Base-by-base conservation (phyloP, 2,113 vertebrate species). In the Onychostruthus taczanowskii region DNA sequence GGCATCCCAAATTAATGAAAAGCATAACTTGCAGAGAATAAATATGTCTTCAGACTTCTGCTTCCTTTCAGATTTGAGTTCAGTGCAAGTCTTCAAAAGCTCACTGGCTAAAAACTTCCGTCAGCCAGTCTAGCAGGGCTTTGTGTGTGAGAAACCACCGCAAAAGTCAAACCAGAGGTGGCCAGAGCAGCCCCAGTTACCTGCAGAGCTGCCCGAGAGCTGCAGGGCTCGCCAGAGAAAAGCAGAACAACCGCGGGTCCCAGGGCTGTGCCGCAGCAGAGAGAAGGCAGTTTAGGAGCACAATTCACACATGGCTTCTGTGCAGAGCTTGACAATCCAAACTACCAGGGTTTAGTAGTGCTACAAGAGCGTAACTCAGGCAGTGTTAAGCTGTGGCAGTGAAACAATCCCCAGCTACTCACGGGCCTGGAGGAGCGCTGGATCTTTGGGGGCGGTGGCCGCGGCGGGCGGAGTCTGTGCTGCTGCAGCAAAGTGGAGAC, bases 401-500 rank as follows among this genome's bases (percentile, higher is more conserved):
- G 93, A 96, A 56, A 95, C 89, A 93, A 89, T 87, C 85, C 88
- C 96, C 64, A 62, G 49, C 97, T 99, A 99, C 98, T 99, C 98
- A 99, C 98, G 94, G 98, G 98, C 97, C 96, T 97, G 63, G 95
- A 92, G 31, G 94, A 97, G 74, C 98, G 98, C 84, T 98, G 98
- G 92, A 98, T 98, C 98, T 98, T 98, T 97, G 98, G 98, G 97
- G 98, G 98, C 59, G 97, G 98, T 17, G 98, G 98, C 87, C 98
- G 98, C 30, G 97, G 96, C 17, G 98, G 98, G 68, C 94, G 98
- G 77, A 96, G 84, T 97, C 98, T 98, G 94, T 97, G 97, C 90
- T 97, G 98, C 98, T 98, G 98, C 89, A 97, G 98, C 97, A 98
- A 98, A 98, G 98, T 33, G 97, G 97, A 98, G 98, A 98, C 98